Base-by-base conservation (phyloP, 2,888 invertebrate genomes). In the Keiferia lycopersicella region DNA sequence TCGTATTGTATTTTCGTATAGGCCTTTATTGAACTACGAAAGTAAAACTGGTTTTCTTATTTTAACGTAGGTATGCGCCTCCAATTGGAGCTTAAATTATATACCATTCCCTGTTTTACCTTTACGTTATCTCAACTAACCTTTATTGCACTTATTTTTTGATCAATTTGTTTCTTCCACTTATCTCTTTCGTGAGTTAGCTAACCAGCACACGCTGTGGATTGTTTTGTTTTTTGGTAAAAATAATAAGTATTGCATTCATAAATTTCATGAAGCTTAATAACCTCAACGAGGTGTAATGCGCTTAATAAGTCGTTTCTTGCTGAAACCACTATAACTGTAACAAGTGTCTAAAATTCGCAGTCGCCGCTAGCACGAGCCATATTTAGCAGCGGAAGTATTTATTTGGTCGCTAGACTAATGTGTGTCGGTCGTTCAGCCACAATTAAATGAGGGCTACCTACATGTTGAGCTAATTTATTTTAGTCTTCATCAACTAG, bases 371-470 rank as follows among this genome's bases (percentile, higher is more conserved):
- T 20, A 14, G 51, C 3, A 20, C 20, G 50, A 50, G 18, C 51
- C 18, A 26, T 53, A 22, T 53, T 53, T 20, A 22, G 22, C 22
- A 53, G 11, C 51, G 51, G 51, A 53, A 53, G 51, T 22, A 22
- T 22, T 53, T 22, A 53, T 53, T 53, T 14, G 26, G 22, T 22
- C 26, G 14, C 26, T 53, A 53, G 51, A 53, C 51, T 53, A 53
- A 41, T 51, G 41, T 39, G 53, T 68, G 56, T 66, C 67, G 63
- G 66, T 7, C 61, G 62, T 56, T 65, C 61, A 62, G 30, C n/a
- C 62, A 65, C 67, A 63, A 70, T 69, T 68, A 62, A 69, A 65
- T 64, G 71, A 53, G 12, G 22, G 20, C 18, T 53, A n/a, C n/a
- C n/a, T 53, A 22, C 4, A 14, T 12, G 20, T 26, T 53, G 22